Percentiles rank a stretch among this genome's conserved stretches.
phyloP scores from a whole-genome alignment of 1,140 invertebrate genomes.

The Aradophagus sp. region DNA sequence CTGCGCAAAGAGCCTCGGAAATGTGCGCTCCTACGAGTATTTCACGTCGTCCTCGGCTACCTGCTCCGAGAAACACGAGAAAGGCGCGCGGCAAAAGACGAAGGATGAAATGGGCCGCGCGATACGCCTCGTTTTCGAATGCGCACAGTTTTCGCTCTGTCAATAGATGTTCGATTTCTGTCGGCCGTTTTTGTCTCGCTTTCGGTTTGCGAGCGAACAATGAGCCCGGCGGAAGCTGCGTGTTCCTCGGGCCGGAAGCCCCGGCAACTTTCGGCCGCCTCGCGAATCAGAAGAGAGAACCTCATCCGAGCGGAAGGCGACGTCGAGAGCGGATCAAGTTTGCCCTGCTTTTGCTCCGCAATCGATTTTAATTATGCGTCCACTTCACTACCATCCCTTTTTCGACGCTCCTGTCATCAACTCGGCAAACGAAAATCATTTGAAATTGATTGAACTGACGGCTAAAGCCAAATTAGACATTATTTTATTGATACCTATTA shows the following conservation, averaged over 20 bases:
- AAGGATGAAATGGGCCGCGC: conserved; percentile 24
- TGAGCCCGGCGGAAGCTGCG: conserved; percentile 61
- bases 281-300: conserved; percentile 28
- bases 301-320: conserved; percentile 27
- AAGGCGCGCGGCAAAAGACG: conserved; percentile 30
- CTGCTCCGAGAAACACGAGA: conserved; percentile 48
- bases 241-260: conserved; percentile 50
- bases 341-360: conserved; percentile 18
- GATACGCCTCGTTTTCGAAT: too few species aligned
- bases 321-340: conserved; percentile 12
- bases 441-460: too few species aligned
- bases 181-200: conserved; percentile 49
- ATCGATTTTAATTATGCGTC: conserved; percentile 62
- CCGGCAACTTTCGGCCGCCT: conserved; percentile 40
- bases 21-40: conserved; percentile 14
- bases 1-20: conserved; percentile 14
- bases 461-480: too few species aligned
- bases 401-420: not conserved
- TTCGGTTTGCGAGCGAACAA: conserved; percentile 56
- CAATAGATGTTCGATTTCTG: conserved; percentile 62
- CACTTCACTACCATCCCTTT: not conserved
- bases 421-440: too few species aligned
- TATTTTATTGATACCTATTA: too few species aligned
- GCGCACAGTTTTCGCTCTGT: conserved; percentile 58
- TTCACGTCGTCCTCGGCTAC: conserved; percentile 15